phyloP scores from a whole-genome alignment of 2,113 vertebrate species.

The Ctenomys sociabilis region DNA sequence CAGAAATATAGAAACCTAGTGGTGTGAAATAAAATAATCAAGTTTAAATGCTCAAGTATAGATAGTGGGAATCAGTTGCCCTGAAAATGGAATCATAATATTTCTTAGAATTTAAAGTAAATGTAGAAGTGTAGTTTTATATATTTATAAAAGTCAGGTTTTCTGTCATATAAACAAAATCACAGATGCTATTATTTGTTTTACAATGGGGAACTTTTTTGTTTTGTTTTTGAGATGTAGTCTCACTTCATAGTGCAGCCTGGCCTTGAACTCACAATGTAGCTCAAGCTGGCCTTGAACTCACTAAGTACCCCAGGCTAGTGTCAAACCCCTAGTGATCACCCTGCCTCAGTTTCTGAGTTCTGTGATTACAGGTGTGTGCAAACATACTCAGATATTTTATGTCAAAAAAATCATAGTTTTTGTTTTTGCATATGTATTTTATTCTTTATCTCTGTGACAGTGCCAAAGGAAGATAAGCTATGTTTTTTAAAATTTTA shows the following conservation, averaged over 20 bases:
- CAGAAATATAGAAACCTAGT: too few relatives aligned
- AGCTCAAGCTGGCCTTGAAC: not conserved
- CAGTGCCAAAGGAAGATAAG: not conserved
- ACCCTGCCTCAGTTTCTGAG: not conserved
- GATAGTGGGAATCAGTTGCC: not conserved
- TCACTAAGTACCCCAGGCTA: not conserved
- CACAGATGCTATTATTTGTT: not conserved
- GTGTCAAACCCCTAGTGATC: not conserved
- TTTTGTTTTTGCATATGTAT: not conserved
- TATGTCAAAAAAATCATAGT: not conserved
- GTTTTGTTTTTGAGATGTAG: not conserved
- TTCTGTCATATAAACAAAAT: not conserved
- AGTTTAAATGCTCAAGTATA: not conserved
- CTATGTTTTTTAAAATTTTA: not conserved
- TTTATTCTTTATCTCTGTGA: not conserved
- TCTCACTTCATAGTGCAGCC: too few relatives aligned
- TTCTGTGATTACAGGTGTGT: not conserved
- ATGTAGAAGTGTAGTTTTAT: not conserved
- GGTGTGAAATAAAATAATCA: too few relatives aligned
- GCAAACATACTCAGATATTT: not conserved
- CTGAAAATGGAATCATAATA: not conserved
- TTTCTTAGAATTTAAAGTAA: conserved; percentile 18
- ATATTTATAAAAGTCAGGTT: not conserved
- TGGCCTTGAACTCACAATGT: not conserved
- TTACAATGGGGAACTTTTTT: not conserved